Evolutionary conservation across 92 coral and sea anemone genomes (phyloP), one percentile per base, ranked within the genome.

Genomic region (Epizoanthus illoricatus): DNA sequence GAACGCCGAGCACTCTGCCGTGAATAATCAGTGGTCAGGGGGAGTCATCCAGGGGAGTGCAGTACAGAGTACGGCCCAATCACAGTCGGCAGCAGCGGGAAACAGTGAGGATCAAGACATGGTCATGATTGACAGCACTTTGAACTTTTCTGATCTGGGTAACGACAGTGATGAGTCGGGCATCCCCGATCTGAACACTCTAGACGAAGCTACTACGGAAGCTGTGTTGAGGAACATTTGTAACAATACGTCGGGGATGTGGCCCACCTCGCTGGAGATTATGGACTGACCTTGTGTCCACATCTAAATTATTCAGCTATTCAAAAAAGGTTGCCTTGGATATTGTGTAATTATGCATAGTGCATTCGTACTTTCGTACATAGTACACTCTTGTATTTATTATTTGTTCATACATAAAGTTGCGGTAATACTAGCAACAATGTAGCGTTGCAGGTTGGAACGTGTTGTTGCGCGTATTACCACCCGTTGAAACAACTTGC

Each of bases 161-260:
- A 88, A 88, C 71, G 94, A 92, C 41, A 86, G 92, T 39, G 97
- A 93, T 23, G 89, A 90, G 58, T 83, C 82, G 2, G 82, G 90
- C 49, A 80, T 93, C 17, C 90, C 94, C 18, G 97, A 91, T 71
- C 83, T 93, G 36, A 93, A 93, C 65, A 85, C 94, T 10, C 80
- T 93, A 80, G 94, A 91, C 65, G 97, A 93, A n/a, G 97, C 92
- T 7, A 92, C 97, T 7, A 89, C 97, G 2, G 97, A 92, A 42
- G 97, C 91, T 49, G 97, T 93, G 12, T 68, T 93, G 21, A 93
- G 97, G 54, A 91, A 91, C 82, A 93, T 93, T 91, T 93, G 97
- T 62, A 93, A 93, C 84, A 93, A 93, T 73, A 93, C 97, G 57
- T 90, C 94, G 40, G 97, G 97, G 54, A 92, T 93, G 61, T 93